Evolutionary conservation across 2,113 vertebrate species (phyloP).

Genomic region (Brachyistius frenatus): DNA sequence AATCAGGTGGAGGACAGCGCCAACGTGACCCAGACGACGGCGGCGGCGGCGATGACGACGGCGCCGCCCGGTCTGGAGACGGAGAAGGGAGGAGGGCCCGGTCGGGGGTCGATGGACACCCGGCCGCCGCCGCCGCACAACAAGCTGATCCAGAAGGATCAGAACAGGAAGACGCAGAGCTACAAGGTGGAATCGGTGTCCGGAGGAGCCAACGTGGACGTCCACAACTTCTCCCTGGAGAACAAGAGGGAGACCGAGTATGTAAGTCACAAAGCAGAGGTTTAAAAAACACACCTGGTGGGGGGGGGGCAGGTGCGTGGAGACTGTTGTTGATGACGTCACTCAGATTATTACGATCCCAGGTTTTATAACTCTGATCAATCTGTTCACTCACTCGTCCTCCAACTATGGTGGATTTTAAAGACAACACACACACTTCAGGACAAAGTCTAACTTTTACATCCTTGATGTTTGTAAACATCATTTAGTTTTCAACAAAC

Average conservation of each 20-base stretch:
- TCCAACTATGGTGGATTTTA: too few relatives aligned
- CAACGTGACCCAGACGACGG: slow-evolving; percentile 68
- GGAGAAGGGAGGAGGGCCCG: slow-evolving; percentile 75
- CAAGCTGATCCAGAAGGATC: slow-evolving; percentile 91
- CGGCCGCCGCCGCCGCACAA: slow-evolving; percentile 82
- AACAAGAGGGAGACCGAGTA: slow-evolving; percentile 93
- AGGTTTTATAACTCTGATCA: too few relatives aligned
- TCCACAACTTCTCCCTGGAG: slow-evolving; percentile 94
- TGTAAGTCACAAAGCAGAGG: slow-evolving; percentile 84
- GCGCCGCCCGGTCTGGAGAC: slow-evolving; percentile 32
- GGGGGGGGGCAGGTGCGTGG: too few relatives aligned
- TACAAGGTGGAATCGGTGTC: slow-evolving; percentile 91
- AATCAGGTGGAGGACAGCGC: slow-evolving; percentile 85
- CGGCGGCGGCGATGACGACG: slow-evolving; percentile 36
- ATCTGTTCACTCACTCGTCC: too few relatives aligned
- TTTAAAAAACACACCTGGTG: not conserved
- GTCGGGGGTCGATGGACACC: slow-evolving; percentile 79
- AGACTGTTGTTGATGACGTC: too few relatives aligned
- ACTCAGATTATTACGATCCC: too few relatives aligned
- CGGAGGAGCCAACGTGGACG: slow-evolving; percentile 85
- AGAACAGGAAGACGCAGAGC: slow-evolving; percentile 90
- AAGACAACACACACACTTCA: too few relatives aligned
- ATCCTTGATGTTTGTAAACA: too few relatives aligned
- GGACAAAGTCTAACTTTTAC: too few relatives aligned
- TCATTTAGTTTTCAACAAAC: too few relatives aligned